A percentile compares a stretch with the other conserved stretches of the same genome.
Evolutionary conservation across 2,888 invertebrate genomes (phyloP).

Genomic region (Stenolophus ochropezus): DNA sequence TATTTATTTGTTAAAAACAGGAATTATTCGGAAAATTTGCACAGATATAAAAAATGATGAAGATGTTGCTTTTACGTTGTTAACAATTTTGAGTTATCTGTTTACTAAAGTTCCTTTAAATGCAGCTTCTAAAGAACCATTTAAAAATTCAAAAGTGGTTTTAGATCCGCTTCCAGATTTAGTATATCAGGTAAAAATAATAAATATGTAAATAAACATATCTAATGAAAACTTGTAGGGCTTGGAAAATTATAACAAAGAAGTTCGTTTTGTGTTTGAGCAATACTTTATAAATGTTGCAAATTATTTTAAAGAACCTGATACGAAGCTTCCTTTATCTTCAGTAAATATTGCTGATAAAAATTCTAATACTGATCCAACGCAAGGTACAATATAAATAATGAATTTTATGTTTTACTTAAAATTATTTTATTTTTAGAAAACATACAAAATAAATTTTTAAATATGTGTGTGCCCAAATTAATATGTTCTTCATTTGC

Average conservation of each 20-base stretch:
- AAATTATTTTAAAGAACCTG: constrained; percentile 30
- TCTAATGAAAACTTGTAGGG: constrained; percentile 39
- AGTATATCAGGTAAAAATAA: constrained; percentile 33
- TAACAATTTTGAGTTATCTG: constrained; percentile 40
- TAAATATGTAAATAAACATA: neutral
- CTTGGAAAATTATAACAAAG: constrained; percentile 59
- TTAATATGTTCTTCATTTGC: constrained; percentile 61
- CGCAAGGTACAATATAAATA: neutral
- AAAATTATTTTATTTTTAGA: constrained; percentile 22
- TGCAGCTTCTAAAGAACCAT: constrained; percentile 4
- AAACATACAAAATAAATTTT: constrained; percentile 57
- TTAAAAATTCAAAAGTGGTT: constrained; percentile 47
- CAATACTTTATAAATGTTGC: constrained; percentile 61
- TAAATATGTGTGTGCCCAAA: constrained; percentile 56
- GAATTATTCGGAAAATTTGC: constrained; percentile 60
- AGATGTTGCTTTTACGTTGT: constrained; percentile 53
- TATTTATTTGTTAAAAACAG: constrained; percentile 60
- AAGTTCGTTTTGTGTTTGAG: constrained; percentile 61
- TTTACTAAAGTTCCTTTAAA: constrained; percentile 43
- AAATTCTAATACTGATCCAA: neutral
- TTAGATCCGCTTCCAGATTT: constrained; percentile 49
- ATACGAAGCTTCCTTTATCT: constrained; percentile 50
- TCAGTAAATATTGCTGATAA: constrained; percentile 12
- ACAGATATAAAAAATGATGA: constrained; percentile 38
- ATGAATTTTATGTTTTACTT: neutral